Percentiles rank a stretch among this genome's conserved stretches.
Evolutionary conservation across 2,113 vertebrate species (phyloP).

Genomic region (Budorcas taxicolor): DNA sequence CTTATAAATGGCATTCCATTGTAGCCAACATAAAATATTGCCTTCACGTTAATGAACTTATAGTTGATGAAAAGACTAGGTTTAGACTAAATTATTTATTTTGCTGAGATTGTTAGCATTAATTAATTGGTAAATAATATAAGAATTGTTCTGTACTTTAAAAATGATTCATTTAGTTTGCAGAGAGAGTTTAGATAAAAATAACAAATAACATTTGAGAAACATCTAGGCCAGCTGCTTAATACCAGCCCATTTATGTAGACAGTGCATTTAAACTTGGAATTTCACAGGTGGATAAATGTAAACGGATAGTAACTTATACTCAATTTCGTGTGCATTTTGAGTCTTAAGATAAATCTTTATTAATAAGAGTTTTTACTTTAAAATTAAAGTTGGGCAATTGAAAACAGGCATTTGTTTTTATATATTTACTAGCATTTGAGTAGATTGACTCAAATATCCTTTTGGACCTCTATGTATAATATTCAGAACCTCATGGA

Average conservation of each 20-base stretch:
- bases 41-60: not conserved
- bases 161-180: not conserved
- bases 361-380: not conserved
- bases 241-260: not conserved
- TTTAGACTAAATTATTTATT: not conserved
- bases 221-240: not conserved
- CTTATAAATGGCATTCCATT: not conserved
- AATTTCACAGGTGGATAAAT: not conserved
- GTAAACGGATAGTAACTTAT: not conserved
- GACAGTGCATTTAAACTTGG: not conserved
- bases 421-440: not conserved
- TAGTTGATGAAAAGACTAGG: not conserved
- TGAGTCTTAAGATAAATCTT: not conserved
- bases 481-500: not conserved
- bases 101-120: not conserved
- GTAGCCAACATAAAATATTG: not conserved
- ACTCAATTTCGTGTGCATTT: not conserved
- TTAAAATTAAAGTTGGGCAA: not conserved
- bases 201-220: constrained; percentile 14
- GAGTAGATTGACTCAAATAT: not conserved
- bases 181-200: not conserved
- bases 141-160: not conserved
- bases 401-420: not conserved
- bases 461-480: not conserved
- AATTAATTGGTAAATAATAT: not conserved